Conservation (phyloP, 2,888 invertebrate species). For the Ornithoptera priamus region DNA sequence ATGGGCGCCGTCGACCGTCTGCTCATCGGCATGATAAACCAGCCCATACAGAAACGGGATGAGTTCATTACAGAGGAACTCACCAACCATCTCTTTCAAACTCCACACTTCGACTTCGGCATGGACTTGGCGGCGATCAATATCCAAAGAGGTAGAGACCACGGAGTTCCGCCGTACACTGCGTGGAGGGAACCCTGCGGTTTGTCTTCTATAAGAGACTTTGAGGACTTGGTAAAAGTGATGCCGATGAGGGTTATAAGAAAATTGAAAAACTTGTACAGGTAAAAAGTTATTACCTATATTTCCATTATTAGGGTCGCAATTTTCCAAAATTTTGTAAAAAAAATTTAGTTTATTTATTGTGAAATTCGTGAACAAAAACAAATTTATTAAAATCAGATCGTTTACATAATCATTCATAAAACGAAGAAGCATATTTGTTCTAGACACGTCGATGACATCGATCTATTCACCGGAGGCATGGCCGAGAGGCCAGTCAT, state of each 20-base stretch:
- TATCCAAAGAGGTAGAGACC: slow-evolving; percentile 91
- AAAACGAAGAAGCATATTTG: too few relatives aligned
- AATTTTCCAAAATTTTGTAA: too few relatives aligned
- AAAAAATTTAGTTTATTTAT: too few relatives aligned
- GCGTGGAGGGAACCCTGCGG: slow-evolving; percentile 90
- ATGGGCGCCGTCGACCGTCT: slow-evolving; percentile 89
- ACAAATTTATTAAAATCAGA: too few relatives aligned
- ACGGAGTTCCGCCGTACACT: slow-evolving; percentile 90
- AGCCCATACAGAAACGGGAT: slow-evolving; percentile 88
- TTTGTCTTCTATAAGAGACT: slow-evolving; percentile 82
- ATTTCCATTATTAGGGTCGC: too few relatives aligned
- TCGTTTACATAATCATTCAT: too few relatives aligned
- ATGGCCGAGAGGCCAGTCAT: slow-evolving; percentile 89
- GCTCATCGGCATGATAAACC: slow-evolving; percentile 87
- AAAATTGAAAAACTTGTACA: slow-evolving; percentile 81
- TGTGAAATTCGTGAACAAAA: too few relatives aligned
- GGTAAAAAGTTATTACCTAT: slow-evolving; percentile 43
- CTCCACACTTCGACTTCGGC: slow-evolving; percentile 84
- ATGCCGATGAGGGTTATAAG: slow-evolving; percentile 83
- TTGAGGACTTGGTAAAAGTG: slow-evolving; percentile 85
- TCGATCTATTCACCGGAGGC: slow-evolving; percentile 91
- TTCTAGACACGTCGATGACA: slow-evolving; percentile 85
- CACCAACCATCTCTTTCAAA: slow-evolving; percentile 91
- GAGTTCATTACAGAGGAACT: slow-evolving; percentile 90
- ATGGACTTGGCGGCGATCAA: slow-evolving; percentile 94